phyloP scores from a whole-genome alignment of 1,140 invertebrate genomes.

The Microplitis mediator region DNA sequence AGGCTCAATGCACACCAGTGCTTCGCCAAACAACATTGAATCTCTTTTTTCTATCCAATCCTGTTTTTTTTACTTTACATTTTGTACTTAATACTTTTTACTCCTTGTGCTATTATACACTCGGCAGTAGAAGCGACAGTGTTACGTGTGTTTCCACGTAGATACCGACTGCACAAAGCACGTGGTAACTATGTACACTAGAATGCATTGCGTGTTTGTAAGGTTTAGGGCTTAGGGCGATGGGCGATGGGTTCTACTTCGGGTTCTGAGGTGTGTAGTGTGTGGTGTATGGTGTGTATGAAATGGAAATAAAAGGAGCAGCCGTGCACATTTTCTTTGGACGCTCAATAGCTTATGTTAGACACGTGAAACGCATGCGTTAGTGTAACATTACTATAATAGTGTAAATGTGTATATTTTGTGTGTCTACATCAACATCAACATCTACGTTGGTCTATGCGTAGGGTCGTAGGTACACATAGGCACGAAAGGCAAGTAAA shows the following conservation, averaged over 20 bases:
- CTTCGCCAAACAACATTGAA: slow-evolving; percentile 25
- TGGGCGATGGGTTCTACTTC: not conserved
- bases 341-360: slow-evolving; percentile 3
- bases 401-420: not conserved
- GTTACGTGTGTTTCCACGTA: not conserved
- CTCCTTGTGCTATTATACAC: no score
- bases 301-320: not conserved
- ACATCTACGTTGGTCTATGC: no score
- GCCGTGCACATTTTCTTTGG: not conserved
- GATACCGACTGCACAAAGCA: not conserved
- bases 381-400: not conserved
- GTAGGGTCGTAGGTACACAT: no score
- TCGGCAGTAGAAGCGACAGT: no score
- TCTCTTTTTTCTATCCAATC: not conserved
- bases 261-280: not conserved
- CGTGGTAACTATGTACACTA: not conserved
- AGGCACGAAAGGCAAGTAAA: slow-evolving; percentile 17
- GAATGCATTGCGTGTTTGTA: not conserved
- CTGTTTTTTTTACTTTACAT: not conserved
- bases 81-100: no score
- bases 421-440: not conserved
- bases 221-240: no score
- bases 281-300: not conserved
- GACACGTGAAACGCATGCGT: slow-evolving; percentile 5
- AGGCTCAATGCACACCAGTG: slow-evolving; percentile 45